These are phyloP conservation scores for Gymnosoma rotundatum DNA, from an alignment of 2,888 invertebrate species.

Conservation along the genomic window DNA sequence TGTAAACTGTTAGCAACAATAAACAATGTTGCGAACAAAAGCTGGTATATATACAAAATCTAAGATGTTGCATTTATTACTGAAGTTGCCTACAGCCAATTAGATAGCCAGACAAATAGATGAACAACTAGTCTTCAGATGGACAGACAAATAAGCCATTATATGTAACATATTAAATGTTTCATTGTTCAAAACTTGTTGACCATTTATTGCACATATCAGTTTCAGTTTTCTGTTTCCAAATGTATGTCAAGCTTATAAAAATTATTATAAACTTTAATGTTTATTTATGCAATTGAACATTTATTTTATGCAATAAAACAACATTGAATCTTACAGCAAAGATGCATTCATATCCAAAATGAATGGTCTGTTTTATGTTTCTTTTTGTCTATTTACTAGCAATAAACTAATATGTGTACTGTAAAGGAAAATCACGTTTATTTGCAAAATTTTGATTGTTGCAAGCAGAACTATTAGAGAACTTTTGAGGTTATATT, in stretches of 20 bases:
- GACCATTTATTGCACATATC: slow-evolving; percentile 7
- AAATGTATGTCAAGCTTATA: slow-evolving; percentile 37
- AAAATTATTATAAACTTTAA: slow-evolving; percentile 11
- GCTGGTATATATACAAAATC: background rate
- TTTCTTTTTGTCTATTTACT: background rate
- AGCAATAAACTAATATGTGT: slow-evolving; percentile 7
- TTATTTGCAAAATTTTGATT: slow-evolving; percentile 14
- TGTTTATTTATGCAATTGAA: background rate
- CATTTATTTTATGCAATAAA: background rate
- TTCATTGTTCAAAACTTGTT: background rate
- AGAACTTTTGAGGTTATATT: slow-evolving; percentile 17
- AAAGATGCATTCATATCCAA: background rate
- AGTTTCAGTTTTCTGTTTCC: slow-evolving; percentile 1
- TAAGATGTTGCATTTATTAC: slow-evolving; percentile 6
- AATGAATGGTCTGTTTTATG: slow-evolving; percentile 3
- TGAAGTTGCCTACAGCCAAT: slow-evolving; percentile 1
- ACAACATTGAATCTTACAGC: slow-evolving; percentile 32
- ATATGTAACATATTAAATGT: background rate
- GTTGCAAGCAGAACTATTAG: slow-evolving; percentile 9
- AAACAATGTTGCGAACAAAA: background rate
- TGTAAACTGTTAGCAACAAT: background rate
- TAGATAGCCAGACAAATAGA: background rate
- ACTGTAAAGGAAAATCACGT: slow-evolving; percentile 2
- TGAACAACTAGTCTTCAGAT: slow-evolving; percentile 5
- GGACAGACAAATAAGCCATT: slow-evolving; percentile 1